A percentile compares a stretch with the other conserved stretches of the same genome.
Evolutionary conservation across 2,888 invertebrate genomes (phyloP).

Genomic region (Nomada fucata): DNA sequence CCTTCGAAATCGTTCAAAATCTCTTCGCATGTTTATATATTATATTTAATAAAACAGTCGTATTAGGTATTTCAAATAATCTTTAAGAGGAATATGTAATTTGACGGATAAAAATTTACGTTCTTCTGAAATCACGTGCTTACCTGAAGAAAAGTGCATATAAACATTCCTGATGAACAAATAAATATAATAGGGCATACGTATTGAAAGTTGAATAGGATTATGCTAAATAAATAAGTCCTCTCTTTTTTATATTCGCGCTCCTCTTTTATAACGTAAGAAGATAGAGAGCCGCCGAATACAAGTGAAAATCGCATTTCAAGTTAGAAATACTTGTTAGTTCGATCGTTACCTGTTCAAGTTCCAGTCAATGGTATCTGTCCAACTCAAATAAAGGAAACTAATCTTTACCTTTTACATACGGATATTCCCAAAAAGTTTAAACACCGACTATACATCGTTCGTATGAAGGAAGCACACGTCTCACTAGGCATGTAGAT

Average conservation of each 20-base stretch:
- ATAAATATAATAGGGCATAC: constrained; percentile 6
- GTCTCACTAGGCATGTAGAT: constrained; percentile 55
- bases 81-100: background rate
- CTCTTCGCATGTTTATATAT: background rate
- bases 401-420: constrained; percentile 55
- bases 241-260: background rate
- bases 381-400: constrained; percentile 35
- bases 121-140: constrained; percentile 17
- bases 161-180: constrained; percentile 1
- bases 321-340: constrained; percentile 27
- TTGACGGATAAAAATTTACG: background rate
- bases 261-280: background rate
- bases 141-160: constrained; percentile 14
- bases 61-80: background rate
- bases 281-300: constrained; percentile 1
- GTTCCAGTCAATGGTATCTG: constrained; percentile 24
- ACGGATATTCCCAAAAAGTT: constrained; percentile 51
- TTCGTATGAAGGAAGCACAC: constrained; percentile 58
- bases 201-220: constrained; percentile 2
- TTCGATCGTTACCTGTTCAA: constrained; percentile 41
- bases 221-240: background rate
- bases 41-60: background rate
- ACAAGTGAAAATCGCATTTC: constrained; percentile 26
- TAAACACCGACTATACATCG: constrained; percentile 43
- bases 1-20: background rate